Evolutionary conservation across 1,140 invertebrate species (phyloP).

Genomic region (Pogonomyrmex californicus): DNA sequence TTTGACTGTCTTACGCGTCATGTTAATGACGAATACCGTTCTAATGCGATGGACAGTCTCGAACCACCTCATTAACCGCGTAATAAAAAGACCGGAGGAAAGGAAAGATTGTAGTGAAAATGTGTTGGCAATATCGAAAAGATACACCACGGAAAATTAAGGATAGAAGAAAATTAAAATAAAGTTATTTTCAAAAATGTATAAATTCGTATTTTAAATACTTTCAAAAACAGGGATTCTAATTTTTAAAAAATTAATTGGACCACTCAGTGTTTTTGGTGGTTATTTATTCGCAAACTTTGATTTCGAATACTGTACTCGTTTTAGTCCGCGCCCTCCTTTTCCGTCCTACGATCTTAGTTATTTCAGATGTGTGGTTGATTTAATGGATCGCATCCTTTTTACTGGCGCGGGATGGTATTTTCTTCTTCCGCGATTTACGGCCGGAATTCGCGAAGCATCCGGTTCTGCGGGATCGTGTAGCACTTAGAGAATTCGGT

Average conservation of each 20-base stretch:
- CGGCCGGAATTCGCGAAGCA: not conserved
- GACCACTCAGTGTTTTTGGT: not conserved
- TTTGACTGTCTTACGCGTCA: conserved; percentile 66
- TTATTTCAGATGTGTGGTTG: not conserved
- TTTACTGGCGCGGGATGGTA: not conserved
- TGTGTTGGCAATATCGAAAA: not conserved
- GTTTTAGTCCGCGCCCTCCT: not conserved
- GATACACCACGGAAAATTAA: not conserved
- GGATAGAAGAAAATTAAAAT: not conserved
- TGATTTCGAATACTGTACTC: not conserved
- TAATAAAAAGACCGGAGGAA: conserved; percentile 15
- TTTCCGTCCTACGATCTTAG: not conserved
- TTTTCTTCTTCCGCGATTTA: not conserved
- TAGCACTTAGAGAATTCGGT: conserved; percentile 22
- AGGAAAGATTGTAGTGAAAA: conserved; percentile 9
- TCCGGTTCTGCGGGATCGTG: not conserved
- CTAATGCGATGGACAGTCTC: conserved; percentile 63
- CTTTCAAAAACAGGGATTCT: too few species aligned
- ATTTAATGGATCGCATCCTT: not conserved
- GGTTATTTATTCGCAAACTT: not conserved
- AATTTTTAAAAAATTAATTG: not conserved
- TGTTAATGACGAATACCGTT: conserved; percentile 73
- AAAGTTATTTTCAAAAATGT: not conserved
- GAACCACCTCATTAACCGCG: conserved; percentile 70
- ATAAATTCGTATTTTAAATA: not conserved